Base-by-base conservation (phyloP, 2,797 vertebrate genomes). In the Urocyon cinereoargenteus region DNA sequence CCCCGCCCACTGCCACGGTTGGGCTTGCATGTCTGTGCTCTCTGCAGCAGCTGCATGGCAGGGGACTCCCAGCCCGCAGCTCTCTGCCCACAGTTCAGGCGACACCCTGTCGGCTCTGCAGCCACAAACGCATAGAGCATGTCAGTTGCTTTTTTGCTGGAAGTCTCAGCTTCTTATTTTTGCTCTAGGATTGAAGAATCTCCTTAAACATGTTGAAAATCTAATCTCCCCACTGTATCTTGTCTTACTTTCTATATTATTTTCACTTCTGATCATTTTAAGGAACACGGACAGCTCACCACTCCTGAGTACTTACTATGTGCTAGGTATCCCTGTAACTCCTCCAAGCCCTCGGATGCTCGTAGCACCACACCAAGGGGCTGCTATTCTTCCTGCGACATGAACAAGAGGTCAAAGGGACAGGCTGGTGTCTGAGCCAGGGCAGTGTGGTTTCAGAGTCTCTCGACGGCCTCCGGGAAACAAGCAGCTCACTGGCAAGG, bases 1-100 rank as follows among this genome's bases (percentile, higher is more conserved):
- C 72, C 19, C 11, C 1, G 4, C 64, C 5, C 0, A 28, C 0
- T 1, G 73, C 72, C 1, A 5, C 0, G 3, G 7, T 15, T 3
- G 13, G 12, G 3, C 16, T 14, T 22, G 28, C 28, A 4, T 0
- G 86, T 72, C 72, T 1, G 5, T 15, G 8, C 10, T 18, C 73
- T 40, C 70, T 13, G 14, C 5, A 1, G 34, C 53, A 4, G 79
- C 40, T 10, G 34, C n/a, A 1, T n/a, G 34, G 51, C 11, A 7
- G 26, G 31, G 6, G 31, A 34, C 11, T 14, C 34, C 34, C 16
- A 36, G 40, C 49, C 14, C 53, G 12, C 15, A 28, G 75, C 5
- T 15, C 22, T 81, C 72, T 6, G 14, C 22, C 51, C 24, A 2
- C 6, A 45, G 16, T 21, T 82, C 28, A 49, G 81, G 11, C 18